Base-by-base conservation (phyloP, 2,797 vertebrate species). In the Channallabes apus region DNA sequence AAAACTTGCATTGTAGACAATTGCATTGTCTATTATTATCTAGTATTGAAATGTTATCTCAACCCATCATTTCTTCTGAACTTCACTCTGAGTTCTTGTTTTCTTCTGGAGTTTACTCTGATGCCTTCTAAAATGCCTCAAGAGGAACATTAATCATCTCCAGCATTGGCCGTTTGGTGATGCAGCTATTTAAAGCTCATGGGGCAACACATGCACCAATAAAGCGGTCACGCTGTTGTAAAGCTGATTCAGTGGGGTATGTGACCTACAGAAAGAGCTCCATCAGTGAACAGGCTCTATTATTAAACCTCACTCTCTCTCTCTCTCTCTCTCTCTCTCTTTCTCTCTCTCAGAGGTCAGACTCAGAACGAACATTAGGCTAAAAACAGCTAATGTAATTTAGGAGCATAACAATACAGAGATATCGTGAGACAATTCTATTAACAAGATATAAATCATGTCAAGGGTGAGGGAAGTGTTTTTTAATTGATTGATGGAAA, bases 401-500 rank as follows among this genome's bases (percentile, higher is more conserved):
- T 97, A 96, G 94, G 94, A 80, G 94, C 95, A 97, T 97, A 98
- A 98, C 98, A 98, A 99, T 98, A 97, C 95, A 96, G 96, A 96
- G 96, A 97, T 97, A 98, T 97, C 97, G 97, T 97, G 97, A 97
- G 97, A 98, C 96, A 98, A 98, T 99, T 98, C 96, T 98, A 98
- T 99, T 98, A 99, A 98, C 97, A 97, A 98, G 97, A 97, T 98
- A 97, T 99, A 97, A 98, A 99, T 99, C 97, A 98, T 96, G 96
- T 97, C 97, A 97, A 98, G 96, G 97, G 96, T 97, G 97, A 97
- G 97, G 96, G 98, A 98, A 99, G 97, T 99, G 98, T 97, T 99
- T 99, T 99, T 98, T 98, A 99, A 99, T 98, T 98, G 97, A 99
- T 99, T 97, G 97, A 99, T 98, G 97, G 97, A 96, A 97, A 97